Base-by-base conservation (phyloP, 2,113 vertebrate species). In the Chaetodon trifascialis region DNA sequence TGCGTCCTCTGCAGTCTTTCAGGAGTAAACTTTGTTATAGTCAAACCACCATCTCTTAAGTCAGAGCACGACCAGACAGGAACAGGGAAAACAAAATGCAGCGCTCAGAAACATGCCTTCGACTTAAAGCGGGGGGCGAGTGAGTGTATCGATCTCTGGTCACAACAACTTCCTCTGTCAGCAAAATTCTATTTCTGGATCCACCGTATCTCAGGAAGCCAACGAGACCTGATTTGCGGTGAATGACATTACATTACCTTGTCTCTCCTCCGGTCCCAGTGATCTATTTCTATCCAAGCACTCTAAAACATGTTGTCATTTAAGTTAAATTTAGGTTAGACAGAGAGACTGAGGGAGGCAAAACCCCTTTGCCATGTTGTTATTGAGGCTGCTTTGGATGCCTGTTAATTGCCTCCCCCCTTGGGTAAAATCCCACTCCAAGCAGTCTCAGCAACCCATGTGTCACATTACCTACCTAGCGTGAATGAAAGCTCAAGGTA, bases 161-260 rank as follows among this genome's bases (percentile, higher is more conserved):
- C 62, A 70, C 90, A 91, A 91, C 91, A 89, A 92, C 92, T 92
- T 91, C 88, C 92, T 90, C 91, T 88, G 94, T 95, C 94, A 95
- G 95, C 94, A 95, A 86, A 93, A 82, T 88, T 92, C 91, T 94
- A 95, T 95, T 95, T 94, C 83, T 91, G 89, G 89, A 87, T 76
- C 63, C 64, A 71, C 16, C 72, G 47, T 91, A 88, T 85, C 79
- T 87, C 89, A 91, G 93, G 87, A 91, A 93, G 91, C 86, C 92
- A 88, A 88, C 78, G n/a, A 94, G 89, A 88, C 71, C 86, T 85
- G 89, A 91, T 90, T 92, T 90, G 84, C 4, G 15, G 86, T 80
- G 87, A 87, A 83, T 89, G 90, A 85, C 92, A 88, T 88, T 88
- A 86, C 80, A 85, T 88, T 84, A 89, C 66, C 86, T 80, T 36